Conservation (phyloP, 2,888 invertebrate species). For the Rhagium mordax region DNA sequence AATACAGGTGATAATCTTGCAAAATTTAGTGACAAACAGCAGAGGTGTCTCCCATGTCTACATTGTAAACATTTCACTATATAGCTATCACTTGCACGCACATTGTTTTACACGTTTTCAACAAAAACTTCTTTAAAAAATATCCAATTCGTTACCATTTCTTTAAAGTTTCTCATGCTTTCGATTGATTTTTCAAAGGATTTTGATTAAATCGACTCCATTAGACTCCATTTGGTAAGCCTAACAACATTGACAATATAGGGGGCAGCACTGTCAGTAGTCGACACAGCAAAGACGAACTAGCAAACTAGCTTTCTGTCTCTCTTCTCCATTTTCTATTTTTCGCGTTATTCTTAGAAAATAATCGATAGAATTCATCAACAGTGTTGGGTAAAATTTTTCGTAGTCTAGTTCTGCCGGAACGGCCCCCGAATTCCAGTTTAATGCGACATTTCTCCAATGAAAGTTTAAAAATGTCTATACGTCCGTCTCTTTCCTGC, state of each 20-base stretch:
- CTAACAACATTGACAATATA: constrained; percentile 87
- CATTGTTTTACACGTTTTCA: constrained; percentile 61
- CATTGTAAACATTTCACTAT: constrained; percentile 71
- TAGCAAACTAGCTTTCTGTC: constrained; percentile 22
- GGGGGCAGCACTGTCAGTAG: constrained; percentile 81
- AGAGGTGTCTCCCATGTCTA: constrained; percentile 72
- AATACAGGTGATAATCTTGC: constrained; percentile 58
- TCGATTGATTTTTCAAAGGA: constrained; percentile 74
- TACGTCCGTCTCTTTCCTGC: constrained; percentile 66
- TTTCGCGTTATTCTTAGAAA: constrained; percentile 6
- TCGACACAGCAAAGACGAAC: constrained; percentile 67
- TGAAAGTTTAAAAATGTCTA: constrained; percentile 34
- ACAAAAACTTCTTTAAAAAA: constrained; percentile 60
- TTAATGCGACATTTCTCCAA: constrained; percentile 10
- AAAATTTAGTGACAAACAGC: constrained; percentile 69
- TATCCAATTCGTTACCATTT: constrained; percentile 70
- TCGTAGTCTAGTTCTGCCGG: not conserved
- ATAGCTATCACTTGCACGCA: constrained; percentile 64
- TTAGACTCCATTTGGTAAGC: constrained; percentile 76
- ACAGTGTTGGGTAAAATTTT: not conserved
- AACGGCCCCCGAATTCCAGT: not conserved
- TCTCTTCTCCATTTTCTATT: constrained; percentile 10
- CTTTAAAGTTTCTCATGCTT: constrained; percentile 68
- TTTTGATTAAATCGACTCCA: constrained; percentile 78
- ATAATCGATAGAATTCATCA: constrained; percentile 7